Percentiles rank a stretch among this genome's conserved stretches.
Evolutionary conservation across 2,888 invertebrate species (phyloP).

Genomic region (Norana najaformis): DNA sequence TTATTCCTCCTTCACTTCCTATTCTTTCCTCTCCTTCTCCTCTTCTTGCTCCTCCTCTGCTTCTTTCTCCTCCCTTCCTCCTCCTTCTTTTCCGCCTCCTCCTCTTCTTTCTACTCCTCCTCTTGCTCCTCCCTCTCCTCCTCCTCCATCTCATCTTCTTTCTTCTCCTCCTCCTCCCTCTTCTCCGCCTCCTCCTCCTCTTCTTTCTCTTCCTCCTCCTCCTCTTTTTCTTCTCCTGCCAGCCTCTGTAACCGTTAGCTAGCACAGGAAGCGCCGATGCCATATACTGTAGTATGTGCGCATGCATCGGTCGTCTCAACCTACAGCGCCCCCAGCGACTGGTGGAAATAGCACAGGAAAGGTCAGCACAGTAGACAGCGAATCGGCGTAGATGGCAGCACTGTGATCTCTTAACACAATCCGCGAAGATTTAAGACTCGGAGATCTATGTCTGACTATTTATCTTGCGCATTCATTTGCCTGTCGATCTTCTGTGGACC

Average conservation of each 20-base stretch:
- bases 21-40: neutral
- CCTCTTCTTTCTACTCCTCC: neutral
- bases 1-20: neutral
- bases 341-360: neutral
- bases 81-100: neutral
- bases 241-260: neutral
- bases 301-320: neutral
- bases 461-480: neutral
- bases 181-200: slow-evolving; percentile 71
- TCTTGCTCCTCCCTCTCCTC: neutral
- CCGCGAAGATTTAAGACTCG: neutral
- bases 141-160: neutral
- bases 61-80: neutral
- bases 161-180: neutral
- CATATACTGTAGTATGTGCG: neutral
- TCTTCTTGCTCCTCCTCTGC: neutral
- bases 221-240: slow-evolving; percentile 60
- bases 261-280: neutral
- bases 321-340: neutral
- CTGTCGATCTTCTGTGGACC: neutral
- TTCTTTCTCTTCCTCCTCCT: slow-evolving; percentile 72
- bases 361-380: neutral
- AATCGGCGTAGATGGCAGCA: neutral
- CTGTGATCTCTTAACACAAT: neutral
- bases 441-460: neutral